Evolutionary conservation across 2,888 invertebrate genomes (phyloP).

Genomic region (Orthonychiurus folsomi): DNA sequence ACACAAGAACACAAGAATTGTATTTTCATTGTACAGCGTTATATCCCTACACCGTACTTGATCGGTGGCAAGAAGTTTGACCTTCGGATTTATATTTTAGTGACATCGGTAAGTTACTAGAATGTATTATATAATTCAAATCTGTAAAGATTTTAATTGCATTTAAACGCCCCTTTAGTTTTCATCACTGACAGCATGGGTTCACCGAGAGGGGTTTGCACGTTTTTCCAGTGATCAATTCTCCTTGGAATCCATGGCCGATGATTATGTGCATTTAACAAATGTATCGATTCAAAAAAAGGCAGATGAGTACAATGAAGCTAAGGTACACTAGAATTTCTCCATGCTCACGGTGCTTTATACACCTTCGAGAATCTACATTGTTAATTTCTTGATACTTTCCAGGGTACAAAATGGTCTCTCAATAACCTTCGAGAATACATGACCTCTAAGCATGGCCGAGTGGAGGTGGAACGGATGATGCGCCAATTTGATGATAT

Average conservation of each 20-base stretch:
- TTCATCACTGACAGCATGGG: constrained; percentile 49
- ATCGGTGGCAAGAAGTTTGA: constrained; percentile 97
- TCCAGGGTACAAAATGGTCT: constrained; percentile 52
- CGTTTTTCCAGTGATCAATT: constrained; percentile 53
- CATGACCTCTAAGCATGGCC: constrained; percentile 50
- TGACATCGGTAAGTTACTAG: constrained; percentile 52
- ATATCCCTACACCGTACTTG: constrained; percentile 70
- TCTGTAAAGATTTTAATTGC: no score
- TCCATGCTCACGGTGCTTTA: no score
- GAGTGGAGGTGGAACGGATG: constrained; percentile 46
- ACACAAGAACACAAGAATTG: no score
- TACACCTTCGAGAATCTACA: constrained; percentile 41
- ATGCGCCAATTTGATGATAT: constrained; percentile 50
- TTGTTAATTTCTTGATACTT: no score
- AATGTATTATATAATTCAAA: no score
- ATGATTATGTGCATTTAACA: constrained; percentile 53
- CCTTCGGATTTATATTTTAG: constrained; percentile 84
- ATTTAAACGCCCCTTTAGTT: constrained; percentile 44
- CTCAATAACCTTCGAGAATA: constrained; percentile 49
- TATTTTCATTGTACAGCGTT: constrained; percentile 74
- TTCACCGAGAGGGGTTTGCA: constrained; percentile 56
- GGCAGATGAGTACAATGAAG: no score
- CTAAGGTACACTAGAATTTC: no score
- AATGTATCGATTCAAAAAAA: constrained; percentile 53
- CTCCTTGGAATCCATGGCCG: constrained; percentile 51